Evolutionary conservation across 1,140 invertebrate genomes (phyloP).

Genomic region (Drosophila equinoxialis): DNA sequence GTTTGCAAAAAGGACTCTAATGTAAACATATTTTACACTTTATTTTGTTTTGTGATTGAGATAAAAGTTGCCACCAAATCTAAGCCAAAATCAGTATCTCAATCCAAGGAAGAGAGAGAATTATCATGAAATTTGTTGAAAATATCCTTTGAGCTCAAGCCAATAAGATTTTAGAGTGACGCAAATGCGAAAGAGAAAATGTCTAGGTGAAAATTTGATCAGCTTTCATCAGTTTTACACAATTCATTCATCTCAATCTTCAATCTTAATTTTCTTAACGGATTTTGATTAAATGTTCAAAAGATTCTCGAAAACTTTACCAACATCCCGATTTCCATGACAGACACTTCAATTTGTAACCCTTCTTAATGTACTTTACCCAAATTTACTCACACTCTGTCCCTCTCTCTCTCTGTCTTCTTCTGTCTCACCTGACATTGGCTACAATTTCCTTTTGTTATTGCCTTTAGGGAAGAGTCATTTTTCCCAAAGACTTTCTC

Average conservation of each 20-base stretch:
- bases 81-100: background rate
- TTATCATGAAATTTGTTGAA: too few relatives aligned
- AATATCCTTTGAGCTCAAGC: too few relatives aligned
- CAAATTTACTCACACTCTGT: background rate
- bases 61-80: background rate
- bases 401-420: too few relatives aligned
- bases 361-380: background rate
- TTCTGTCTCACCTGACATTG: background rate
- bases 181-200: too few relatives aligned
- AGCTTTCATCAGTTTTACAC: too few relatives aligned
- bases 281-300: too few relatives aligned
- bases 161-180: too few relatives aligned
- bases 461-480: slow-evolving; percentile 37
- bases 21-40: background rate
- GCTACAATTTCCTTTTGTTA: slow-evolving; percentile 30
- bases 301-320: background rate
- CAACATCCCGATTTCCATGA: slow-evolving; percentile 43
- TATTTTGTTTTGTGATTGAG: background rate
- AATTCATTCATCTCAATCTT: too few relatives aligned
- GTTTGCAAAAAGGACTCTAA: background rate
- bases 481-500: background rate
- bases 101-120: background rate
- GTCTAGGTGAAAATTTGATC: too few relatives aligned
- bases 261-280: too few relatives aligned
- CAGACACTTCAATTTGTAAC: slow-evolving; percentile 48